Conservation (phyloP, 2,888 invertebrate genomes). For the Erebia epiphron region DNA sequence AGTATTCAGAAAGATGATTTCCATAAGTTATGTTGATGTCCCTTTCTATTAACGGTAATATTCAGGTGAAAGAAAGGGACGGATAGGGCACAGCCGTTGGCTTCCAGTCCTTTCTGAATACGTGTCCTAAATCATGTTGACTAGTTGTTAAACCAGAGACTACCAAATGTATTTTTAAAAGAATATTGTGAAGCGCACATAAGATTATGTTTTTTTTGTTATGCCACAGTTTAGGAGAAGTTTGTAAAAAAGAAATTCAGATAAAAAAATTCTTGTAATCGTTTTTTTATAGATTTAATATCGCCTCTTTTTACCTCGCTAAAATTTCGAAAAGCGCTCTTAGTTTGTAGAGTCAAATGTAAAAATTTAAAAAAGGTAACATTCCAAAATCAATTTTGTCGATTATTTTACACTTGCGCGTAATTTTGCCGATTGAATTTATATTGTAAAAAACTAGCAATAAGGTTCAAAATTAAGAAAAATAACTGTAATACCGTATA, state of each 20-base stretch:
- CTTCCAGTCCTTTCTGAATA: conserved; percentile 43
- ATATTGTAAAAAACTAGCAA: neutral
- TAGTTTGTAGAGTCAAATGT: neutral
- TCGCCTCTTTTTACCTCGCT: conserved; percentile 29
- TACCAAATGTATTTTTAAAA: conserved; percentile 68
- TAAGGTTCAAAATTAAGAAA: conserved; percentile 8
- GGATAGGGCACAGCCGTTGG: conserved; percentile 35
- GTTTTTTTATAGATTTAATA: conserved; percentile 32
- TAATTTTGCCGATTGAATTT: conserved; percentile 1
- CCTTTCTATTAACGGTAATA: conserved; percentile 46
- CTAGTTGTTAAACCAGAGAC: conserved; percentile 58
- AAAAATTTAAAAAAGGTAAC: conserved; percentile 4
- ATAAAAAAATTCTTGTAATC: conserved; percentile 16
- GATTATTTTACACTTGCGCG: neutral
- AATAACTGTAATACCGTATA: neutral
- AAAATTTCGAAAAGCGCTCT: conserved; percentile 6
- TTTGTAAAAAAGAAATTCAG: conserved; percentile 17
- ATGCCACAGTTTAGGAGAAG: conserved; percentile 42
- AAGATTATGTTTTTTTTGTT: conserved; percentile 58
- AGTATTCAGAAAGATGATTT: conserved; percentile 43
- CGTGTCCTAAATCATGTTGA: conserved; percentile 53
- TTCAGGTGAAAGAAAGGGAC: conserved; percentile 40
- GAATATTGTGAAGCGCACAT: conserved; percentile 70
- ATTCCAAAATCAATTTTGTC: conserved; percentile 14
- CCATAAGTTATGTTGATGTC: conserved; percentile 42